Percentiles rank a stretch among this genome's conserved stretches.
These are phyloP conservation scores for Napeogenes sylphis DNA, from an alignment of 2,888 invertebrate genomes.

Conservation along the genomic window DNA sequence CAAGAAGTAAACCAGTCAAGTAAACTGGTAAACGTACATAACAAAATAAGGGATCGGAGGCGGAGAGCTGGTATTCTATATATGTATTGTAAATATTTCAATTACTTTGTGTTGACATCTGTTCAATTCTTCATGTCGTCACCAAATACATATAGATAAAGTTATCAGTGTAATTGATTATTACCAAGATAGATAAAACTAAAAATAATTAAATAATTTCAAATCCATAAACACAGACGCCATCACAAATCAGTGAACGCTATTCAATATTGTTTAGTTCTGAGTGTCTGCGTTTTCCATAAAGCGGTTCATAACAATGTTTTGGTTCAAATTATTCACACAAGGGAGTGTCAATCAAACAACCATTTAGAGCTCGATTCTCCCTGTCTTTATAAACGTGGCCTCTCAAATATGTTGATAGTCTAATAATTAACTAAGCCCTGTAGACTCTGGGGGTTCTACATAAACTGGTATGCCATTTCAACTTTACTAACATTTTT, in stretches of 20 bases:
- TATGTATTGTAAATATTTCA: no score
- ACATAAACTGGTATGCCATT: constrained; percentile 18
- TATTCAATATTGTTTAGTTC: constrained; percentile 31
- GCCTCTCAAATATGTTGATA: constrained; percentile 42
- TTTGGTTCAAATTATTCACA: constrained; percentile 44
- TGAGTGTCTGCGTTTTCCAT: constrained; percentile 43
- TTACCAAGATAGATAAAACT: no score
- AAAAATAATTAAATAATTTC: neutral
- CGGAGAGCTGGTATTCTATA: no score
- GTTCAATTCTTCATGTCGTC: no score
- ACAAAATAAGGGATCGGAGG: no score
- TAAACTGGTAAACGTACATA: no score
- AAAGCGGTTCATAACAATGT: constrained; percentile 57
- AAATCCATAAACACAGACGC: neutral
- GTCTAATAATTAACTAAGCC: constrained; percentile 31
- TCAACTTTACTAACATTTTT: constrained; percentile 13
- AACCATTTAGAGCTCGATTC: constrained; percentile 62
- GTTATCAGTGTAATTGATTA: no score
- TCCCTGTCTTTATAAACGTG: constrained; percentile 53
- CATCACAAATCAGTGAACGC: constrained; percentile 8
- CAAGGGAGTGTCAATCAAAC: constrained; percentile 71
- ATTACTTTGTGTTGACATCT: no score
- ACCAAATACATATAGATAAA: no score
- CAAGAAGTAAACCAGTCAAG: no score
- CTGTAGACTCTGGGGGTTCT: constrained; percentile 27